Base-by-base conservation (phyloP, 2,113 vertebrate genomes). In the Nibea coibor region DNA sequence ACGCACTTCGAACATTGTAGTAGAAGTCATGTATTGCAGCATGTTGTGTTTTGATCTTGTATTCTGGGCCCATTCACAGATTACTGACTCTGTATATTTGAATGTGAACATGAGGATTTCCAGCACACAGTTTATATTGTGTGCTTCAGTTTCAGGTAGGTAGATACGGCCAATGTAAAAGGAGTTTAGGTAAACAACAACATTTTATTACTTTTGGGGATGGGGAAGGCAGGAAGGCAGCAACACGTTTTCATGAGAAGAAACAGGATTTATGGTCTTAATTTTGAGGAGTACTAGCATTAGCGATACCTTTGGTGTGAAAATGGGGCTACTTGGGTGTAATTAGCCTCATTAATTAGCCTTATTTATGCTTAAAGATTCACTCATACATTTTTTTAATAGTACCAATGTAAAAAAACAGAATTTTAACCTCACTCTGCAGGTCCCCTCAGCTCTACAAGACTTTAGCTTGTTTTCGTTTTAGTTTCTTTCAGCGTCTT, bases 181-280 rank as follows among this genome's bases (percentile, higher is more conserved):
- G 11, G 20, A 64, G 3, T 22, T 14, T 26, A 28, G 28, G n/a
- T 51, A 47, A 19, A 66, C 4, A 47, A 17, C 14, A 24, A 51
- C 4, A 24, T 50, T 31, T 10, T 43, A n/a, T 28, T 43, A 3
- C 4, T 20, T 31, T 51, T 12, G 42, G 59, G 16, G 15, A 47
- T 10, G 10, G 11, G 14, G 54, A 71, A 45, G 7, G 14, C 14
- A 28, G 12, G 15, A 70, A 31, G 45, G 67, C 47, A 59, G 54
- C 50, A 39, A 67, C 19, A 31, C 17, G 48, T 73, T 70, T 78
- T 28, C 35, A 61, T 45, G 39, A 56, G 28, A 20, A 35, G 50
- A 24, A 61, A 57, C 24, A 67, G 16, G 68, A 83, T 78, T 84
- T 70, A 75, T 78, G 26, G 68, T 58, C 45, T 77, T 83, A 39